Percentiles rank a stretch among this genome's conserved stretches.
phyloP scores from a whole-genome alignment of 1,140 invertebrate species.

The Brevipalpus yothersi region DNA sequence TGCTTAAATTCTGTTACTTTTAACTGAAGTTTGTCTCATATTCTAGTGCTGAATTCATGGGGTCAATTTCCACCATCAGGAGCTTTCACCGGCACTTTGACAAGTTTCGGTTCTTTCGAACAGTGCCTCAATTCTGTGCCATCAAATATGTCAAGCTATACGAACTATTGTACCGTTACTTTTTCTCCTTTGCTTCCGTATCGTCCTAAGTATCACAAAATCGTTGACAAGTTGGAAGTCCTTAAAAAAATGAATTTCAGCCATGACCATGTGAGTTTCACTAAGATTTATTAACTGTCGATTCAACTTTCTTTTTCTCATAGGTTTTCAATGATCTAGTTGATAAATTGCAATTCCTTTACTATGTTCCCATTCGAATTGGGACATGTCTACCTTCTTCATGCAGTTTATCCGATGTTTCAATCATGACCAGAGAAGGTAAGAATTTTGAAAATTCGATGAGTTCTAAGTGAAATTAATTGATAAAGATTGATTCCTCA shows the following conservation, averaged over 20 bases:
- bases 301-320: neutral
- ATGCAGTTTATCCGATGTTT: neutral
- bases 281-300: neutral
- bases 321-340: neutral
- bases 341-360: neutral
- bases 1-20: neutral
- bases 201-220: neutral
- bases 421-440: neutral
- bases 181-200: neutral
- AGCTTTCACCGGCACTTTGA: conserved; percentile 7
- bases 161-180: neutral
- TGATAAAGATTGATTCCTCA: neutral
- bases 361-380: neutral
- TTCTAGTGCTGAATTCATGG: conserved; percentile 5
- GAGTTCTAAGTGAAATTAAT: too few species aligned
- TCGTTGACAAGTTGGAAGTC: neutral
- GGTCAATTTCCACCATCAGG: conserved; percentile 7
- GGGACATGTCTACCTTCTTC: neutral
- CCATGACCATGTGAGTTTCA: neutral
- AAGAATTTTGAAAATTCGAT: neutral
- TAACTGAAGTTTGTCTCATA: neutral
- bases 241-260: neutral
- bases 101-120: conserved; percentile 11
- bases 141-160: neutral
- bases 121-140: conserved; percentile 5